A percentile compares a stretch with the other conserved stretches of the same genome.
Evolutionary conservation across 2,113 vertebrate species (phyloP).

Genomic region (Scomber colias): DNA sequence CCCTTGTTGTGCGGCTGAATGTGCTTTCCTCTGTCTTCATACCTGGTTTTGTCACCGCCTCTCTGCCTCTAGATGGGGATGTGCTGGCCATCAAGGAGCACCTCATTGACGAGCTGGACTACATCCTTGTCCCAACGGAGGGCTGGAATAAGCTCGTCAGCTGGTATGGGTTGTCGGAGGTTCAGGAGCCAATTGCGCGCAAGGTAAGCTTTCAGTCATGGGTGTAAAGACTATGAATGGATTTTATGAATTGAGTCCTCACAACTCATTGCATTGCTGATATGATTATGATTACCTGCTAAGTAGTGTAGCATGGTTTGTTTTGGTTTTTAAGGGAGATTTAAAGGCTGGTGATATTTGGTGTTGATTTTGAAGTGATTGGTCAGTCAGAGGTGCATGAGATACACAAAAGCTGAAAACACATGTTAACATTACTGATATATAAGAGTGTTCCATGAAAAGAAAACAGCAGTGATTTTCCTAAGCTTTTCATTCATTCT

Average conservation of each 20-base stretch:
- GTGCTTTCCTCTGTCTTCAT: neutral
- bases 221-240: neutral
- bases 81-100: constrained; percentile 96
- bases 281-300: neutral
- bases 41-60: constrained; percentile 8
- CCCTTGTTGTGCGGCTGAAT: neutral
- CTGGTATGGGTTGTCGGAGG: constrained; percentile 94
- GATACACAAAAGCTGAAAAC: neutral
- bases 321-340: neutral
- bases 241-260: neutral
- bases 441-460: neutral
- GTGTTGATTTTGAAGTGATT: neutral
- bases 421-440: neutral
- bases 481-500: constrained; percentile 23
- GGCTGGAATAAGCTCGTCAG: constrained; percentile 99
- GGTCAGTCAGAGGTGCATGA: neutral
- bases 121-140: constrained; percentile 96
- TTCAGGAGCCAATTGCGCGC: constrained; percentile 95
- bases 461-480: neutral
- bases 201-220: constrained; percentile 86
- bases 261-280: neutral
- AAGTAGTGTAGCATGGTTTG: neutral
- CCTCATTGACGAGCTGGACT: constrained; percentile 99
- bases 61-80: constrained; percentile 88
- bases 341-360: no score